phyloP scores from a whole-genome alignment of 2,797 vertebrate genomes.

The Spinibarbus caldwelli region DNA sequence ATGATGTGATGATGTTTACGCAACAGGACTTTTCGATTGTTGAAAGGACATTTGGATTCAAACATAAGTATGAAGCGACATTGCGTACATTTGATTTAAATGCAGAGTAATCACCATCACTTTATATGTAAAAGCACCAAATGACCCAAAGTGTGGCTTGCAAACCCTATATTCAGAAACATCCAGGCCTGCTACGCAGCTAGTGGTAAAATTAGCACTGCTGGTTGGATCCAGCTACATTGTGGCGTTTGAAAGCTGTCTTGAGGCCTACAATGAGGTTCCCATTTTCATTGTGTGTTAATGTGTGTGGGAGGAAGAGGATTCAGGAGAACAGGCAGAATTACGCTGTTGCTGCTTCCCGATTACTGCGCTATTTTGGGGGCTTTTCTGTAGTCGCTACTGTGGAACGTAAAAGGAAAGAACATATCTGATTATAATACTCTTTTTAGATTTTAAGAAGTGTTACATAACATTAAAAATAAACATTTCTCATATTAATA shows the following conservation, averaged over 20 bases:
- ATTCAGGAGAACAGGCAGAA: slow-evolving; percentile 75
- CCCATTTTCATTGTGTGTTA: slow-evolving; percentile 71
- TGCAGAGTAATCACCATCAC: background rate
- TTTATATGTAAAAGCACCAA: background rate
- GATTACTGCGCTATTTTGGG: slow-evolving; percentile 72
- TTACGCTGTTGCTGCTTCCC: slow-evolving; percentile 69
- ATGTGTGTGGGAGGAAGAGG: slow-evolving; percentile 69
- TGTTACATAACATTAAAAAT: background rate
- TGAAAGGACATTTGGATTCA: background rate
- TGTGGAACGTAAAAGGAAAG: slow-evolving; percentile 52
- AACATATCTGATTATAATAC: background rate
- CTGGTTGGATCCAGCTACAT: background rate
- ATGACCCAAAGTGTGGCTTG: background rate
- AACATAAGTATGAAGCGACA: background rate
- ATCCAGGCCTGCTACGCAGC: background rate
- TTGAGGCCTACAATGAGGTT: slow-evolving; percentile 64
- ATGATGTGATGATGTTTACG: background rate
- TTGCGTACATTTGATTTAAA: background rate
- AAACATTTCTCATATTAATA: background rate
- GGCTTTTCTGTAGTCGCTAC: slow-evolving; percentile 48
- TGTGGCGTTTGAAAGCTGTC: slow-evolving; percentile 39
- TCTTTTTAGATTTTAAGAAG: too few species aligned
- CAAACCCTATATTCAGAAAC: background rate
- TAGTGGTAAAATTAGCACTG: slow-evolving; percentile 39
- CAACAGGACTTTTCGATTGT: background rate